Evolutionary conservation across 2,113 vertebrate species (phyloP).

Genomic region (Mola mola): DNA sequence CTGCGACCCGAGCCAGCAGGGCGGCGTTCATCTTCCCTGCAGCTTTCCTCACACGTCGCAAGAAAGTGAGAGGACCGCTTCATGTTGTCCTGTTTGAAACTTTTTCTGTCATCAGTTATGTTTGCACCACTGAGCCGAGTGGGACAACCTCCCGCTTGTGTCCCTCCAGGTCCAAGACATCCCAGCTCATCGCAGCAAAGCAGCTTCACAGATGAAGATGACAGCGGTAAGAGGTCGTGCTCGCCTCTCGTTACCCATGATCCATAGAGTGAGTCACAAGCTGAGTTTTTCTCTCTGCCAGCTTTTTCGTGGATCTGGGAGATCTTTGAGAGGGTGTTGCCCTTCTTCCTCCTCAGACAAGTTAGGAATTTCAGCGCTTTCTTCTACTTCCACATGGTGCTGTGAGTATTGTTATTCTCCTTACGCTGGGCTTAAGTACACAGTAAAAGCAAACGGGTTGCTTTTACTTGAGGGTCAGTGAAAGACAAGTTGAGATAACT

Average conservation of each 20-base stretch:
- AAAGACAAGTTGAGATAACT: too few relatives aligned
- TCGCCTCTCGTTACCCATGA: neutral
- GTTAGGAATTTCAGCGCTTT: conserved; percentile 55
- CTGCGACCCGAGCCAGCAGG: conserved; percentile 16
- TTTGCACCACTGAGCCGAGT: too few relatives aligned
- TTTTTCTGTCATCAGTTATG: too few relatives aligned
- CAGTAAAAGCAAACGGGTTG: too few relatives aligned
- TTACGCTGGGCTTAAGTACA: too few relatives aligned
- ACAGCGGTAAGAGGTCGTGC: conserved; percentile 13
- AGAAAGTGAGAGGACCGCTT: conserved; percentile 13
- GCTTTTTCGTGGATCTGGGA: conserved; percentile 53
- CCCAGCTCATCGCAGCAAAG: conserved; percentile 22
- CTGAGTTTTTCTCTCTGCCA: conserved; percentile 39
- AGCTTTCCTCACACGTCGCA: neutral
- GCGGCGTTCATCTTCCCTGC: neutral
- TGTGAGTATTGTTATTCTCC: conserved; percentile 87
- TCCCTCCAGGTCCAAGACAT: conserved; percentile 26
- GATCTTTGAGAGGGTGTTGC: neutral
- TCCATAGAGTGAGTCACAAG: neutral
- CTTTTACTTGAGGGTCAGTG: too few relatives aligned
- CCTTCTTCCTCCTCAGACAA: neutral
- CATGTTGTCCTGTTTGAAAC: neutral
- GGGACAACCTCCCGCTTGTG: neutral
- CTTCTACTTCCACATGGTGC: conserved; percentile 78
- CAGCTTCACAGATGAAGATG: conserved; percentile 31